Evolutionary conservation across 2,888 invertebrate genomes (phyloP), one percentile per base, ranked within the genome.

Genomic region (Tetanocera ferruginea): DNA sequence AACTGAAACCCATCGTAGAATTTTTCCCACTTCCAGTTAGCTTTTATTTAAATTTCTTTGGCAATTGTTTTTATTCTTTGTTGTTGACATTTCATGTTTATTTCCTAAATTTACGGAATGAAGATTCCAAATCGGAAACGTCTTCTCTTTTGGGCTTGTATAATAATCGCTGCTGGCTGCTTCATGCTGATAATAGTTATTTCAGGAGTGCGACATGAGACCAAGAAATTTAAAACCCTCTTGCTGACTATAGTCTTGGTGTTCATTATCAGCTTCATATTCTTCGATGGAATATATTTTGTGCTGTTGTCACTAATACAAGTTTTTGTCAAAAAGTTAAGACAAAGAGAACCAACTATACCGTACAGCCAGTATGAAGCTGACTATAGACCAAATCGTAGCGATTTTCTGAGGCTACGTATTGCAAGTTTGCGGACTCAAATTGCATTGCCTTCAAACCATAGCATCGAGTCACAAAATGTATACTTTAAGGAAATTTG

Each of bases 401-500:
- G 81, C 8, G 81, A 84, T 6, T 85, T 81, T 34, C 76, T 88
- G 2, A 79, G 78, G 67, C 43, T 85, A 14, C 83, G 83, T 0
- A 71, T 88, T 19, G 23, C n/a, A 11, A 85, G 84, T 2, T 51
- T 85, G 25, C 83, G 84, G 23, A 78, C 80, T 0, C 82, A 84
- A 4, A 76, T 87, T 2, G 17, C 75, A 8, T 78, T 87, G 3
- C 73, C 82, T 0, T 76, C 83, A 34, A 75, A 78, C 1, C 84
- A 86, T 78, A 83, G 85, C 14, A 80, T 86, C 64, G 87, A 86
- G 77, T 62, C 52, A 0, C 52, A 83, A 0, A 88, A 88, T 64
- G 75, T 81, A 0, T 80, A 82, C 60, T 88, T 86, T 74, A 82
- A 82, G 49, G 76, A 79, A 5, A 83, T 87, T 19, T 77, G 83